Evolutionary conservation across 2,113 vertebrate species (phyloP), one percentile per base, ranked within the genome.

Genomic region (Mirounga angustirostris): DNA sequence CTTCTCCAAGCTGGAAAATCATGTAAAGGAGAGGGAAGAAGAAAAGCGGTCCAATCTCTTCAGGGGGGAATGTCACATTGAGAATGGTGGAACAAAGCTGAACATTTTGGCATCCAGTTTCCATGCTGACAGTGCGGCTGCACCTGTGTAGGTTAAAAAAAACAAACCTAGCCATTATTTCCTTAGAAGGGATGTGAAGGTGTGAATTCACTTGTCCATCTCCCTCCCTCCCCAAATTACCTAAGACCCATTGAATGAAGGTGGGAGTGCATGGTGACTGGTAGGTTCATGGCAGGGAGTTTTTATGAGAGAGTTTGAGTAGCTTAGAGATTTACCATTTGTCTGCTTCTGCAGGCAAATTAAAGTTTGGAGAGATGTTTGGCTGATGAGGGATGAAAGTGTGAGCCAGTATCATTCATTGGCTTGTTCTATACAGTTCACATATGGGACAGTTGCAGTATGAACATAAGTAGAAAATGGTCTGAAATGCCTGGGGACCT

Each of bases 31-130:
- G 96, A 19, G 99, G 99, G 95, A 99, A 99, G 96, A 99, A 98
- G 96, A 99, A 99, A 58, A 99, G 98, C 65, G 99, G 98, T 1
- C 99, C 99, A 0, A 99, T 99, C 86, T 98, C 98, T 94, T 99
- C 98, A 36, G 96, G 98, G 67, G 97, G 2, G 4, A 99, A 99
- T 69, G 98, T 36, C 50, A 99, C 98, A 74, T 99, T 99, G 93
- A 99, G 98, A 96, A 99, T 99, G 86, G 99, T 88, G 0, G 95
- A 76, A 88, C 99, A 99, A 88, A 99, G 98, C 93, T 99, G 99
- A 71, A 98, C 36, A 2, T 99, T 99, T 97, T 99, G 99, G 98
- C 99, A 99, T 85, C 99, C 99, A 0, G 99, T 99, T 97, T 99
- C 99, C 98, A 99, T 98, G 97, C 99, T 99, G 91, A 99, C 98